phyloP scores from a whole-genome alignment of 2,113 vertebrate species.

The Pao palembangensis region DNA sequence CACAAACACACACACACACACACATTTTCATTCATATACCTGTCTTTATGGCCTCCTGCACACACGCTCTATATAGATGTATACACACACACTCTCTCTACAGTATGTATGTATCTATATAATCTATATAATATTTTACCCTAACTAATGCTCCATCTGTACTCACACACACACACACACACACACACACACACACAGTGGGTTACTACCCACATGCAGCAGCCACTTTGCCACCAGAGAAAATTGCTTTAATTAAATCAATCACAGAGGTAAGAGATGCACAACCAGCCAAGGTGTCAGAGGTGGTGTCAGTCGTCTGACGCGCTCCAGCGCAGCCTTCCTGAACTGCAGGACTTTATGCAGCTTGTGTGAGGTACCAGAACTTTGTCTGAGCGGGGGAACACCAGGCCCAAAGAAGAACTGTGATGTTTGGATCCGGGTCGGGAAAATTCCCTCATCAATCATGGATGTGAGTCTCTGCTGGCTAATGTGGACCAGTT shows the following conservation, averaged over 20 bases:
- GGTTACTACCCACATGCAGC: slow-evolving; percentile 4
- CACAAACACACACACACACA: not conserved
- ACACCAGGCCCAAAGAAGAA: too few relatives aligned
- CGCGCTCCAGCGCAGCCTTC: too few relatives aligned
- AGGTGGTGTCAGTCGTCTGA: slow-evolving; percentile 1
- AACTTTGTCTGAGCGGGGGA: too few relatives aligned
- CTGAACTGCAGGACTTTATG: too few relatives aligned
- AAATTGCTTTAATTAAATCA: slow-evolving; percentile 58
- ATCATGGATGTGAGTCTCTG: slow-evolving; percentile 11
- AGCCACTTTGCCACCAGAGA: slow-evolving; percentile 58
- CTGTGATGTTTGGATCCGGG: not conserved
- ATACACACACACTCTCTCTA: too few relatives aligned
- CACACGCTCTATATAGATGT: slow-evolving; percentile 21
- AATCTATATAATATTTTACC: slow-evolving; percentile 22
- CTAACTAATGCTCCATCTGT: slow-evolving; percentile 31
- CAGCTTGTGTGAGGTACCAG: too few relatives aligned
- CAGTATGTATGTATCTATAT: too few relatives aligned
- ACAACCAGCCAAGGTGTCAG: slow-evolving; percentile 24
- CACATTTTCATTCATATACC: not conserved
- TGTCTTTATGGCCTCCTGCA: slow-evolving; percentile 22
- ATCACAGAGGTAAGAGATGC: slow-evolving; percentile 33
- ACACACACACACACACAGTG: slow-evolving; percentile 16
- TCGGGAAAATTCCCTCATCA: slow-evolving; percentile 5
- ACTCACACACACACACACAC: slow-evolving; percentile 28
- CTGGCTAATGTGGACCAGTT: not conserved